Conservation (phyloP, 2,888 invertebrate genomes). For the Drosophila paramelanica region DNA sequence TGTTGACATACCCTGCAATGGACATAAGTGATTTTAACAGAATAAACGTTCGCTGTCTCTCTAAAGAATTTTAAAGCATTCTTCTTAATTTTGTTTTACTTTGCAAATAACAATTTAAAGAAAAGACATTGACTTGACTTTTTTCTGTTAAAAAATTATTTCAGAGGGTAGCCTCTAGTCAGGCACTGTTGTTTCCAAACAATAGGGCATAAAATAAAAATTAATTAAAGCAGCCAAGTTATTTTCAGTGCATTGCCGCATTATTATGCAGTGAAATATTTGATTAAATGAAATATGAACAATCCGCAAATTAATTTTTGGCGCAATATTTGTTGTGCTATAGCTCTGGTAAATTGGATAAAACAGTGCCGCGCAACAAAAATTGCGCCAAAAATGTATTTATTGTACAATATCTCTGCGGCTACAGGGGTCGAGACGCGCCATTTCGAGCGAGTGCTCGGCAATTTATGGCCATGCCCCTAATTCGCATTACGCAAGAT, state of each 20-base stretch:
- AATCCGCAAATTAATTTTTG: constrained; percentile 3
- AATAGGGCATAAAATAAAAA: neutral
- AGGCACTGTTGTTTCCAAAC: neutral
- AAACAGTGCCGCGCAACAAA: constrained; percentile 9
- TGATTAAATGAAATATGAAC: constrained; percentile 40
- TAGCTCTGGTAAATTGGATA: neutral
- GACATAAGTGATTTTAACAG: no score
- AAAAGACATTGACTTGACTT: no score
- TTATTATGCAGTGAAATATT: constrained; percentile 39
- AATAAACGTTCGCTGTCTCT: no score
- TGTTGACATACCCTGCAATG: no score
- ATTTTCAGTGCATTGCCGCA: constrained; percentile 16
- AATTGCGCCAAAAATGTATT: constrained; percentile 23
- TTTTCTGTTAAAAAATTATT: no score
- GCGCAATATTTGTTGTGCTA: neutral
- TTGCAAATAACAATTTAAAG: no score
- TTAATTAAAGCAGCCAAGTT: constrained; percentile 1
- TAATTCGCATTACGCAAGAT: constrained; percentile 4
- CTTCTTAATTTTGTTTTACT: no score
- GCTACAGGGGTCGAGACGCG: neutral
- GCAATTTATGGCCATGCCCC: constrained; percentile 33
- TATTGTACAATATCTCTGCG: constrained; percentile 27
- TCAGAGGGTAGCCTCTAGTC: neutral
- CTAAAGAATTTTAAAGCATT: no score
- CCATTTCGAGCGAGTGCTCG: constrained; percentile 1